Conservation (phyloP, 2,888 invertebrate genomes). For the Pristionchus maxplancki region DNA sequence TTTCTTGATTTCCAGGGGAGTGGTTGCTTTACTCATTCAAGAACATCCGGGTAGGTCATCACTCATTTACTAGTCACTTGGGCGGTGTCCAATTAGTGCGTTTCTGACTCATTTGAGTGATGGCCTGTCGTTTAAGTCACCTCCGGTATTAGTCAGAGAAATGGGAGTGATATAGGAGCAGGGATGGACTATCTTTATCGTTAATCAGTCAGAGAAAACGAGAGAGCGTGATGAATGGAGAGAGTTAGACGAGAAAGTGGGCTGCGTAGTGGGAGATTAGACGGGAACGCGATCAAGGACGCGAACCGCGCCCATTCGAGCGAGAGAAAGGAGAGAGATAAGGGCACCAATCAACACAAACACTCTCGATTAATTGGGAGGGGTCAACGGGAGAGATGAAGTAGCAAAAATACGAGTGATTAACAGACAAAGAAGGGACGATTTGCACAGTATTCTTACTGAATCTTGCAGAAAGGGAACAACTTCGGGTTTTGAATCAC, state of each 20-base stretch:
- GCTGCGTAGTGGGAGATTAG: neutral
- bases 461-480: neutral
- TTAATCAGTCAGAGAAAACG: neutral
- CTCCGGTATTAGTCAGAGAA: neutral
- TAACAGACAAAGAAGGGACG: too few relatives aligned
- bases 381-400: neutral
- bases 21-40: too few relatives aligned
- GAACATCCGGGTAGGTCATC: too few relatives aligned
- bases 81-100: neutral
- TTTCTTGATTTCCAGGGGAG: too few relatives aligned
- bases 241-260: neutral
- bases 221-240: neutral
- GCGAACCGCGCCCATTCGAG: constrained; percentile 34
- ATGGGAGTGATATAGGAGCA: neutral
- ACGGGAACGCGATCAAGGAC: constrained; percentile 37
- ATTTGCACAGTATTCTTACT: neutral
- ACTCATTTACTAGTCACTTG: neutral
- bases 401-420: neutral
- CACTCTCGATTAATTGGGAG: neutral
- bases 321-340: neutral
- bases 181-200: neutral
- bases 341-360: constrained; percentile 12
- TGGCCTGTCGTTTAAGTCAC: constrained; percentile 23
- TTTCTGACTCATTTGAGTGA: constrained; percentile 13
- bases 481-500: too few relatives aligned